Evolutionary conservation across 2,113 vertebrate genomes (phyloP).

Genomic region (Chiloscyllium plagiosum): DNA sequence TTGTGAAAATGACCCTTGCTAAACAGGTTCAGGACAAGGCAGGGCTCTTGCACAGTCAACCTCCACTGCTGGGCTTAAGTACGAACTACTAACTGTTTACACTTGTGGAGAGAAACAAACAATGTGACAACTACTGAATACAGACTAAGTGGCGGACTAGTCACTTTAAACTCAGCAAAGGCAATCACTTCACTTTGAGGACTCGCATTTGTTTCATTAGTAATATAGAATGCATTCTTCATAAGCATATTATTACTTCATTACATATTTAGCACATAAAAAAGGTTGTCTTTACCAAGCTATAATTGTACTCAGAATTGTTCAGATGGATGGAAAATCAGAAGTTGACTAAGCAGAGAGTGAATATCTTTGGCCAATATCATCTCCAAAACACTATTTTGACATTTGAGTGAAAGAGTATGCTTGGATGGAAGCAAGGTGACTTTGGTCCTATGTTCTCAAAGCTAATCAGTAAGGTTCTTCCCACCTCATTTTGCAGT

Average conservation of each 20-base stretch:
- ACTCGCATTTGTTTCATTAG: too few relatives aligned
- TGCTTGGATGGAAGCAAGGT: not conserved
- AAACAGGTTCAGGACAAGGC: too few relatives aligned
- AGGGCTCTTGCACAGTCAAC: too few relatives aligned
- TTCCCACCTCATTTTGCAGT: not conserved
- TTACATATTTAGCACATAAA: not conserved
- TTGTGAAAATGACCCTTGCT: not conserved
- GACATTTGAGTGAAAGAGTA: not conserved
- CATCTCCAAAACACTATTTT: not conserved
- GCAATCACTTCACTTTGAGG: too few relatives aligned
- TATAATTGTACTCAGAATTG: not conserved
- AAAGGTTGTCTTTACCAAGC: not conserved
- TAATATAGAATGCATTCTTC: not conserved
- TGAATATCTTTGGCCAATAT: not conserved
- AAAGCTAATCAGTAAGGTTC: not conserved
- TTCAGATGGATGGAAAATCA: not conserved
- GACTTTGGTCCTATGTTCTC: not conserved
- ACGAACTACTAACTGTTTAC: too few relatives aligned
- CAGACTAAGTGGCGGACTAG: too few relatives aligned
- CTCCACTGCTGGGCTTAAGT: too few relatives aligned
- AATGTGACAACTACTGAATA: too few relatives aligned
- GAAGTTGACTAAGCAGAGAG: not conserved
- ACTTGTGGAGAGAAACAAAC: too few relatives aligned
- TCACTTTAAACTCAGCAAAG: too few relatives aligned
- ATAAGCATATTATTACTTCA: not conserved